Evolutionary conservation across 2,113 vertebrate genomes (phyloP).

Genomic region (Pagrus major): DNA sequence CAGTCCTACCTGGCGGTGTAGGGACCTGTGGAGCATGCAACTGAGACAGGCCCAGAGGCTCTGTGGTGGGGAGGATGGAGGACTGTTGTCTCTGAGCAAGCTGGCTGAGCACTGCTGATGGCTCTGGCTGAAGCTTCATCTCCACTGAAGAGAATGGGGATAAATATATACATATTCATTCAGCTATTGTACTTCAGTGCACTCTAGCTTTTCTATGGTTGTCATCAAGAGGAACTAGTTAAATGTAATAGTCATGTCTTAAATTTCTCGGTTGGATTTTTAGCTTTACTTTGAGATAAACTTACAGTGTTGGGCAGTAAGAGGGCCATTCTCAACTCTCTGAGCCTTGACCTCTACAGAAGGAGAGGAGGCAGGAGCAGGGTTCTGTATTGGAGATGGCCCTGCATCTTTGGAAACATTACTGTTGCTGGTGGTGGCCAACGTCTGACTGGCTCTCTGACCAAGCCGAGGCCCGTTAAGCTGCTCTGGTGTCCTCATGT

Average conservation of each 20-base stretch:
- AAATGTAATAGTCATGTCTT: not conserved
- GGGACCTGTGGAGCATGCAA: slow-evolving; percentile 76
- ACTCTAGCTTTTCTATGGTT: not conserved
- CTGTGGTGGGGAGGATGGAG: slow-evolving; percentile 64
- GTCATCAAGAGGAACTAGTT: not conserved
- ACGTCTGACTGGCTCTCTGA: slow-evolving; percentile 82
- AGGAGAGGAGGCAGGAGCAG: slow-evolving; percentile 69
- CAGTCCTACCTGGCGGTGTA: slow-evolving; percentile 76
- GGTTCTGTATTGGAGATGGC: slow-evolving; percentile 55
- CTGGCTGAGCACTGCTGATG: slow-evolving; percentile 95
- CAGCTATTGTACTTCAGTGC: not conserved
- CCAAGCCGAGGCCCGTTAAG: slow-evolving; percentile 86
- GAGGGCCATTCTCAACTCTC: slow-evolving; percentile 76
- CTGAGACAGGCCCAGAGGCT: slow-evolving; percentile 65
- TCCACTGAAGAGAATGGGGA: slow-evolving; percentile 81
- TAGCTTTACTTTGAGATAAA: slow-evolving; percentile 46
- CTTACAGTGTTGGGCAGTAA: slow-evolving; percentile 84
- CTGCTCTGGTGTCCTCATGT: slow-evolving; percentile 89
- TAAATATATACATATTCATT: not conserved
- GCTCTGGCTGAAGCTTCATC: slow-evolving; percentile 94
- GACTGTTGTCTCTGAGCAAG: slow-evolving; percentile 90
- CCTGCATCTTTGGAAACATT: slow-evolving; percentile 73
- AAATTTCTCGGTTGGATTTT: not conserved
- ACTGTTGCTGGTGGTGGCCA: slow-evolving; percentile 76
- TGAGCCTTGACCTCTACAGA: slow-evolving; percentile 87